These are phyloP conservation scores for Myotis yumanensis DNA, from an alignment of 2,113 vertebrate genomes.

Conservation along the genomic window DNA sequence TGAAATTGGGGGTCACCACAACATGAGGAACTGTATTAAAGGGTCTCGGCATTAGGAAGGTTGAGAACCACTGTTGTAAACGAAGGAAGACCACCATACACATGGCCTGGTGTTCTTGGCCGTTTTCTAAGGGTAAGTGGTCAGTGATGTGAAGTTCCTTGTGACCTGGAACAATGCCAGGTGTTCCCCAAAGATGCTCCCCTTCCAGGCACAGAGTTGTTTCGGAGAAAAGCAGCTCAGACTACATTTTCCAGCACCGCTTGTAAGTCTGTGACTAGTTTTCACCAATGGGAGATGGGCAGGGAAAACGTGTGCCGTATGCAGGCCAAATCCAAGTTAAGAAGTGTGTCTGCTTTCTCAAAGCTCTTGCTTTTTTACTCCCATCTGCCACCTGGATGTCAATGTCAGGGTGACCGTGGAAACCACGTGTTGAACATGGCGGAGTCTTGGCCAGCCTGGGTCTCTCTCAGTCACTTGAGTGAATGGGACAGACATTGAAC, in stretches of 20 bases:
- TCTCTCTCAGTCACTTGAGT: not conserved
- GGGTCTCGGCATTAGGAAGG: too few relatives aligned
- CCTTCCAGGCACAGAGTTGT: not conserved
- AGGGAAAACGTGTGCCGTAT: not conserved
- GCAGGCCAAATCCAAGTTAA: not conserved
- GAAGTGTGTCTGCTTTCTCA: not conserved
- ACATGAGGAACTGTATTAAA: too few relatives aligned
- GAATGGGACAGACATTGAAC: not conserved
- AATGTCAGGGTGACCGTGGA: not conserved
- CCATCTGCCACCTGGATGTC: not conserved
- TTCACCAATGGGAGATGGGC: not conserved
- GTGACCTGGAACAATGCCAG: not conserved
- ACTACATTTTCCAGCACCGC: conserved; percentile 7
- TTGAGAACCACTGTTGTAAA: not conserved
- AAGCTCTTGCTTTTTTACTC: not conserved
- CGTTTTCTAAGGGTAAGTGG: not conserved
- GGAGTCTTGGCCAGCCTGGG: not conserved
- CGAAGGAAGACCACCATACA: not conserved
- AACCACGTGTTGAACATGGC: not conserved
- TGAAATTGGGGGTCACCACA: too few relatives aligned
- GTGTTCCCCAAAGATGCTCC: not conserved
- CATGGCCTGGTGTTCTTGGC: not conserved
- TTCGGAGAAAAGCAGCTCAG: conserved; percentile 29
- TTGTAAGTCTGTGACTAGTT: not conserved
- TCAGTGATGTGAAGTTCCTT: not conserved